Base-by-base conservation (phyloP, 2,113 vertebrate genomes). In the Menidia beryllina region DNA sequence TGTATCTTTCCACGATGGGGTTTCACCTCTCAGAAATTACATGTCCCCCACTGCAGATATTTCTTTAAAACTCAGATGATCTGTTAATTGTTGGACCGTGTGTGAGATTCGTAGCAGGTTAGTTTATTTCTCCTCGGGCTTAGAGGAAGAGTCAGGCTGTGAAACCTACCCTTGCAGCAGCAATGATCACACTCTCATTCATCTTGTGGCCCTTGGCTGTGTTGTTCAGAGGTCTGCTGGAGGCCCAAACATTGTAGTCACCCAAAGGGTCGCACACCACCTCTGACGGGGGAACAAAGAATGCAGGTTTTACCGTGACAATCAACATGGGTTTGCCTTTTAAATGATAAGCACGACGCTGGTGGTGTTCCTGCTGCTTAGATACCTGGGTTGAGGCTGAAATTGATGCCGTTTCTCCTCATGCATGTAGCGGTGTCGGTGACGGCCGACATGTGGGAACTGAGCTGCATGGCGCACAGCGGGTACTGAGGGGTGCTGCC, bases 401-500 rank as follows among this genome's bases (percentile, higher is more conserved):
- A 95, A 69, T 91, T 90, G 88, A 89, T 94, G 81, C 91, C 88
- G 11, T 93, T 96, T 56, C 97, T 94, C 0, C 97, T 90, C 96
- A 99, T 98, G 91, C 97, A 99, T 75, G 95, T 97, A 41, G 92
- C 94, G 0, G 96, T 97, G 93, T 95, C 93, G 36, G 94, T 93
- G 60, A 96, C 97, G 0, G 97, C 97, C 0, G 95, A 95, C 97
- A 98, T 98, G 93, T 96, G 97, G 0, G 97, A 94, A 72, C 84
- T 95, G 0, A 99, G 94, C 94, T 99, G 95, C 96, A 99, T 96
- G 49, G 97, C 96, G 0, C 97, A 99, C 1, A 99, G 93, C 0
- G 97, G 97, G 76, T 96, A 96, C 59, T 60, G 20, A 0, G 96
- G 96, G 0, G 5, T 67, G 0, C 92, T 90, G 38, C 93, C 94